A percentile compares a stretch with the other conserved stretches of the same genome.
phyloP scores from a whole-genome alignment of 1,140 invertebrate genomes.

The Drosophila ercepeae region DNA sequence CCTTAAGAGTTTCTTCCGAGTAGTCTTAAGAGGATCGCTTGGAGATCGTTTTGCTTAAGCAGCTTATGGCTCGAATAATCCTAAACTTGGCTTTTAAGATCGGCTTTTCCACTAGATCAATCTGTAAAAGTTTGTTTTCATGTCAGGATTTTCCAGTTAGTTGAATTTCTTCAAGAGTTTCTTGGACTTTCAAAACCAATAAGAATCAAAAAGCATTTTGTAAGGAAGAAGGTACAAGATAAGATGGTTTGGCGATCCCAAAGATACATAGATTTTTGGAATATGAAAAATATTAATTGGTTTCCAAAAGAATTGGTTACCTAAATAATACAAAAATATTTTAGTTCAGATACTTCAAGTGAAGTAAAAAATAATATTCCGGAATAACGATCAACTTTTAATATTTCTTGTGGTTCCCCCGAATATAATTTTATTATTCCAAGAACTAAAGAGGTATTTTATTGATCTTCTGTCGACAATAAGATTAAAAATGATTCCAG shows the following conservation, averaged over 20 bases:
- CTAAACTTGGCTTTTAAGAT: slow-evolving; percentile 2
- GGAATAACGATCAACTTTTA: too few relatives aligned
- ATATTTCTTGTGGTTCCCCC: too few relatives aligned
- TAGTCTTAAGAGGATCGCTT: slow-evolving; percentile 8
- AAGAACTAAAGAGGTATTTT: too few relatives aligned
- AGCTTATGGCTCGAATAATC: slow-evolving; percentile 17
- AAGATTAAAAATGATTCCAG: neutral
- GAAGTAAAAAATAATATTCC: too few relatives aligned
- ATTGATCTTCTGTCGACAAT: neutral
- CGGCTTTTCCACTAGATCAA: slow-evolving; percentile 21
- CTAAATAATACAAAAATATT: too few relatives aligned
- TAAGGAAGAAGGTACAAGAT: neutral
- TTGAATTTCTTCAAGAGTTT: neutral
- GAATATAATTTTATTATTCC: too few relatives aligned
- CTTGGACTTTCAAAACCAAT: neutral
- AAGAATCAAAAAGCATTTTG: neutral
- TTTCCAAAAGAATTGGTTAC: too few relatives aligned
- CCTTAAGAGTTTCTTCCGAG: neutral
- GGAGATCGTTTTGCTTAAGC: slow-evolving; percentile 31
- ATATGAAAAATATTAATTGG: too few relatives aligned
- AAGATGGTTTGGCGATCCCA: too few relatives aligned
- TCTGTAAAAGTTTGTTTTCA: neutral
- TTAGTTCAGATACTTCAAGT: too few relatives aligned
- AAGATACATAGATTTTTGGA: neutral
- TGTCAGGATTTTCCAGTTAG: neutral